phyloP scores from a whole-genome alignment of 2,113 vertebrate genomes.

The Lampris incognitus region DNA sequence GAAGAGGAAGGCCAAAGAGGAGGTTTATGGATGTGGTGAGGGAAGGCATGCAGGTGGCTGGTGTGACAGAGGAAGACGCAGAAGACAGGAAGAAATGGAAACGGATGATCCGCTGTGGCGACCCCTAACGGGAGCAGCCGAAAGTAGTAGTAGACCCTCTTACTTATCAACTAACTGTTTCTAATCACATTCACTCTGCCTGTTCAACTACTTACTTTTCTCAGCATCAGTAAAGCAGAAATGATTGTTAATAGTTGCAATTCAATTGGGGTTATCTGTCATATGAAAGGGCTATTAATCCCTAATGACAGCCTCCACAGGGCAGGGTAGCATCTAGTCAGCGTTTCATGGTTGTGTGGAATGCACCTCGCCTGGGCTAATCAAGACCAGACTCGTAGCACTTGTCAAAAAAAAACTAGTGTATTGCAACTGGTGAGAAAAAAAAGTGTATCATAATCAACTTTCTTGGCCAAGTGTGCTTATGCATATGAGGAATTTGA shows the following conservation, averaged over 20 bases:
- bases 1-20: too few species aligned
- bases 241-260: conserved; percentile 10
- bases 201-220: conserved; percentile 2
- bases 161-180: not conserved
- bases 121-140: too few species aligned
- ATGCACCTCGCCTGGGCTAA: conserved; percentile 2
- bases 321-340: conserved; percentile 16
- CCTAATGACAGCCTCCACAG: conserved; percentile 7
- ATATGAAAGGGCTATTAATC: conserved; percentile 28
- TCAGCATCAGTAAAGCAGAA: conserved; percentile 1
- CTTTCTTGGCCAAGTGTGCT: too few species aligned
- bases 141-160: too few species aligned
- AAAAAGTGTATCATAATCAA: too few species aligned
- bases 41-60: too few species aligned
- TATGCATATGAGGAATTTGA: too few species aligned
- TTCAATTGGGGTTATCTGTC: conserved; percentile 3
- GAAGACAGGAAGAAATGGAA: too few species aligned
- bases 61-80: too few species aligned
- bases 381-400: conserved; percentile 22
- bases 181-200: not conserved
- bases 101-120: too few species aligned
- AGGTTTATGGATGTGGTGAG: too few species aligned
- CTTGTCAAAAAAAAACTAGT: not conserved
- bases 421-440: too few species aligned
- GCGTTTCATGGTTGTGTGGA: conserved; percentile 13